phyloP scores from a whole-genome alignment of 2,888 invertebrate genomes.

The Drosophila cognata region DNA sequence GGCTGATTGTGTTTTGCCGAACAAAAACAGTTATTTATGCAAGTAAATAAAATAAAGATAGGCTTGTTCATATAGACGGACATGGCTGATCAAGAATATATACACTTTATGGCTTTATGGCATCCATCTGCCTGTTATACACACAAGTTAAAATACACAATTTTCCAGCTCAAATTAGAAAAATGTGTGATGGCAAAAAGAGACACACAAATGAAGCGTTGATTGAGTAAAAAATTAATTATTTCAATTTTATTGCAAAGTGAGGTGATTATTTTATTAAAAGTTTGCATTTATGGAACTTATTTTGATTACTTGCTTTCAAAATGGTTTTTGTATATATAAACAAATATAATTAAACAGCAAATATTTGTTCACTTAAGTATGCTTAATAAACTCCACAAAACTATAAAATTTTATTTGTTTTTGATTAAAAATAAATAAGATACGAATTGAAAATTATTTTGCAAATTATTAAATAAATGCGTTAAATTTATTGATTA shows the following conservation, averaged over 20 bases:
- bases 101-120: not conserved
- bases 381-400: not conserved
- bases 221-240: not conserved
- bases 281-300: not conserved
- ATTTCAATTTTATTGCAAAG: not conserved
- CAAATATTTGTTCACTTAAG: not conserved
- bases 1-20: not conserved
- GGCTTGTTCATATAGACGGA: not conserved
- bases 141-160: not conserved
- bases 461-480: not conserved
- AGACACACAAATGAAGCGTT: not conserved
- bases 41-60: not conserved
- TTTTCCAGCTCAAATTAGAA: not conserved
- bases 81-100: not conserved
- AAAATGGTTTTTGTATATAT: not conserved
- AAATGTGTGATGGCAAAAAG: not conserved
- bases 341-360: not conserved
- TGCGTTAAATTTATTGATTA: not conserved
- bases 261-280: not conserved
- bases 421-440: not conserved
- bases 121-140: not conserved
- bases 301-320: not conserved
- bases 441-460: not conserved
- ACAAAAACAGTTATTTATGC: not conserved
- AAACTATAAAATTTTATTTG: not conserved